A percentile compares a stretch with the other conserved stretches of the same genome.
Conservation (phyloP, 2,113 vertebrate species). For the Mus pahari region DNA sequence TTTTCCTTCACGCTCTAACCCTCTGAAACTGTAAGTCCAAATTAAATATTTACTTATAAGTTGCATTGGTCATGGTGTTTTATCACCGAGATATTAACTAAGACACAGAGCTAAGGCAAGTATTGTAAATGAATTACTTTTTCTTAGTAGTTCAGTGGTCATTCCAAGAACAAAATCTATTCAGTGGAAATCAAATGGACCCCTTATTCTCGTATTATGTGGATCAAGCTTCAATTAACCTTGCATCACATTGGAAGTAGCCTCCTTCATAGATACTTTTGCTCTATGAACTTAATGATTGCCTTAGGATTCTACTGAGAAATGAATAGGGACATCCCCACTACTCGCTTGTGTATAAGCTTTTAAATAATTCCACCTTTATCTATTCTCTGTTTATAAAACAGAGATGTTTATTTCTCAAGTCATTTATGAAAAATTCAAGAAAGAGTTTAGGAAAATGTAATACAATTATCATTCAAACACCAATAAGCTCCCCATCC, state of each 20-base stretch:
- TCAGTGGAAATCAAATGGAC: neutral
- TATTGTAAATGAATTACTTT: neutral
- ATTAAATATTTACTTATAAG: neutral
- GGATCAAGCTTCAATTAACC: neutral
- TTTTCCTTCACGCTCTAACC: neutral
- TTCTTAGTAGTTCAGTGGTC: neutral
- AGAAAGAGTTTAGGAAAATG: neutral
- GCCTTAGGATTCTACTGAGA: slow-evolving; percentile 9
- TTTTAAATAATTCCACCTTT: neutral
- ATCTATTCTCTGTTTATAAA: slow-evolving; percentile 11
- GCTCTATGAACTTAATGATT: neutral
- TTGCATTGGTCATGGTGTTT: neutral
- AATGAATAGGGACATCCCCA: neutral
- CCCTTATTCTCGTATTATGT: neutral
- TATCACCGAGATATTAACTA: neutral
- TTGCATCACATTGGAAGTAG: neutral
- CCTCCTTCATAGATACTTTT: neutral
- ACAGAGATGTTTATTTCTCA: slow-evolving; percentile 20
- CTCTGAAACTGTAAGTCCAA: neutral
- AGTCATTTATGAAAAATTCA: neutral
- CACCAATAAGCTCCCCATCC: neutral
- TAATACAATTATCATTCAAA: neutral
- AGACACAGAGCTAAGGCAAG: neutral
- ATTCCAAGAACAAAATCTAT: neutral
- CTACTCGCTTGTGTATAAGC: neutral